phyloP scores from a whole-genome alignment of 2,888 invertebrate species.

The Leptogaster cylindrica region DNA sequence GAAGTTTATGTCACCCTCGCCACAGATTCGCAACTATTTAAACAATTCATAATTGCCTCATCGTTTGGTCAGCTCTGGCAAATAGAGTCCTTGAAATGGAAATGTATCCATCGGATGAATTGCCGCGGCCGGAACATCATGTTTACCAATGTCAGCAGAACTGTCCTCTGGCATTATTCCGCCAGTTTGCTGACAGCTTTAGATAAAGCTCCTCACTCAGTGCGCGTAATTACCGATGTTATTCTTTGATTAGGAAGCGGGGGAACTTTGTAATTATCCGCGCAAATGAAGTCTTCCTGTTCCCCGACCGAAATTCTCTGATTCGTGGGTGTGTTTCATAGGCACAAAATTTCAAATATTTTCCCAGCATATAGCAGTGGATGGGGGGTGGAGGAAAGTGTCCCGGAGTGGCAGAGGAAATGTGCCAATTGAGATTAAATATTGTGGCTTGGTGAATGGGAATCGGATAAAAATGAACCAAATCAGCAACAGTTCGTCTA shows the following conservation, averaged over 20 bases:
- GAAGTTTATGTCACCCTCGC: not conserved
- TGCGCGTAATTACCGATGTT: slow-evolving; percentile 18
- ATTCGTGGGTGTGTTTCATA: not conserved
- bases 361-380: no score
- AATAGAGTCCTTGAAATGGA: slow-evolving; percentile 13
- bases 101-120: slow-evolving; percentile 8
- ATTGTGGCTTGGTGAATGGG: no score
- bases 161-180: slow-evolving; percentile 1
- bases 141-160: slow-evolving; percentile 25
- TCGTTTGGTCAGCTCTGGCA: not conserved
- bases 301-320: not conserved
- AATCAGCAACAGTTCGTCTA: no score
- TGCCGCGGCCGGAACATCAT: slow-evolving; percentile 14
- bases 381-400: no score
- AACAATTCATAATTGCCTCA: not conserved
- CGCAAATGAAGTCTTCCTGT: not conserved
- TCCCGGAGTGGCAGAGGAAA: no score
- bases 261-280: slow-evolving; percentile 6
- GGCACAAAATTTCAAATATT: no score
- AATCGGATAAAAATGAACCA: no score
- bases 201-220: not conserved
- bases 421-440: no score
- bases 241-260: slow-evolving; percentile 8
- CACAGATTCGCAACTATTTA: not conserved
- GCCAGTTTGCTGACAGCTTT: not conserved